These are phyloP conservation scores for Cactoblastis cactorum DNA, from an alignment of 2,888 invertebrate genomes.

Conservation along the genomic window DNA sequence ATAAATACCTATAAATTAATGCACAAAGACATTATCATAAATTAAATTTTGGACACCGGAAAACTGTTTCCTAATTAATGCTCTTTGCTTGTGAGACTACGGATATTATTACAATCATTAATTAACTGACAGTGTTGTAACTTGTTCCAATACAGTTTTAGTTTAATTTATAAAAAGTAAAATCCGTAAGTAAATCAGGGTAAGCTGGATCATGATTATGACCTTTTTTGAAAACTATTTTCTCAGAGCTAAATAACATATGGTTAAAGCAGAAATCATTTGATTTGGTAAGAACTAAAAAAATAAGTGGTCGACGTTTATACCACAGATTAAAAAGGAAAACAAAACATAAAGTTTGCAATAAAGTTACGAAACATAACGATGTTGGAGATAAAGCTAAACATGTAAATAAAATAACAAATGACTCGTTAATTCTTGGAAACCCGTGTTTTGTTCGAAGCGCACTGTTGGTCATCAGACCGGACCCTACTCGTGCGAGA, in stretches of 20 bases:
- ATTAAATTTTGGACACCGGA: constrained; percentile 1
- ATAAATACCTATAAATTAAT: constrained; percentile 2
- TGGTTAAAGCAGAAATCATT: too few relatives aligned
- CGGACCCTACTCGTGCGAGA: too few relatives aligned
- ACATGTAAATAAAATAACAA: constrained; percentile 43
- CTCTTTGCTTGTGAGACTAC: constrained; percentile 4
- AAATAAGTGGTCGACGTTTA: too few relatives aligned
- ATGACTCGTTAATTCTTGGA: constrained; percentile 39
- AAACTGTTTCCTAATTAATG: neutral
- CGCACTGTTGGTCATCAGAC: neutral
- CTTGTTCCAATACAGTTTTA: too few relatives aligned
- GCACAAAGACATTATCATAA: constrained; percentile 1
- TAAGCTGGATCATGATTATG: too few relatives aligned
- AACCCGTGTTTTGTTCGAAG: constrained; percentile 19
- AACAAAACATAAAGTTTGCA: constrained; percentile 32
- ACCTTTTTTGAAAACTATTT: too few relatives aligned
- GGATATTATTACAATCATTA: neutral
- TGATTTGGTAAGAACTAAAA: too few relatives aligned
- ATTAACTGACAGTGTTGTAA: neutral
- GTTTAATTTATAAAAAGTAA: neutral
- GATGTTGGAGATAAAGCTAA: constrained; percentile 36
- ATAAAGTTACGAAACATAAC: constrained; percentile 34
- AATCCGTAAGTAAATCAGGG: neutral
- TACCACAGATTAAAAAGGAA: neutral
- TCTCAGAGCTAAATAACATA: too few relatives aligned